phyloP scores from a whole-genome alignment of 2,888 invertebrate genomes.

The Vannuccia rotundouncinata region DNA sequence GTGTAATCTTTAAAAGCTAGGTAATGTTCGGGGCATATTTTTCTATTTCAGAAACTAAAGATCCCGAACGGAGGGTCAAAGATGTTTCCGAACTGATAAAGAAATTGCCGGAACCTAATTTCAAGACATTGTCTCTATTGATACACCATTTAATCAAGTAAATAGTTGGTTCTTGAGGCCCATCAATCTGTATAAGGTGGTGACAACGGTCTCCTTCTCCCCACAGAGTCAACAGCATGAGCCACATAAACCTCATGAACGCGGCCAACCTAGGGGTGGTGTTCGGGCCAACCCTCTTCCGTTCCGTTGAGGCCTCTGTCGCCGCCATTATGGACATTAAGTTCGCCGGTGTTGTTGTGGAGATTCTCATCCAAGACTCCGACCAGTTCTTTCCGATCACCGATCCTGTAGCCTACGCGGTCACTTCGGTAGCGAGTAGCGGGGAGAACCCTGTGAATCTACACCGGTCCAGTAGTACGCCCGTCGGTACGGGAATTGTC shows the following conservation, averaged over 20 bases:
- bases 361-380: conserved; percentile 83
- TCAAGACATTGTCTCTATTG: conserved; percentile 77
- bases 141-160: conserved; percentile 64
- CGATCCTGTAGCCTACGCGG: conserved; percentile 3
- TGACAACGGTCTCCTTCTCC: too few species aligned
- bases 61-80: conserved; percentile 63
- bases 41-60: conserved; percentile 62
- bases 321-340: conserved; percentile 97
- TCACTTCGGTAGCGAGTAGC: not conserved
- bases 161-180: too few species aligned
- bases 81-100: conserved; percentile 78
- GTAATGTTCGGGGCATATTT: too few species aligned
- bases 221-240: conserved; percentile 71
- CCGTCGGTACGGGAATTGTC: too few species aligned
- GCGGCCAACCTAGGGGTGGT: conserved; percentile 92
- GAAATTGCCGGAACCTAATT: conserved; percentile 69
- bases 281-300: conserved; percentile 88
- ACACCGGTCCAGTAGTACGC: too few species aligned
- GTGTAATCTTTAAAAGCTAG: too few species aligned
- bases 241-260: conserved; percentile 90
- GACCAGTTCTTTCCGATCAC: conserved; percentile 53
- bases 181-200: too few species aligned
- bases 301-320: conserved; percentile 74
- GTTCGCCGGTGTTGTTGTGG: conserved; percentile 95
- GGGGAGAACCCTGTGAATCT: too few species aligned